These are phyloP conservation scores for Chymomyza costata DNA, from an alignment of 1,140 invertebrate genomes.

Conservation along the genomic window DNA sequence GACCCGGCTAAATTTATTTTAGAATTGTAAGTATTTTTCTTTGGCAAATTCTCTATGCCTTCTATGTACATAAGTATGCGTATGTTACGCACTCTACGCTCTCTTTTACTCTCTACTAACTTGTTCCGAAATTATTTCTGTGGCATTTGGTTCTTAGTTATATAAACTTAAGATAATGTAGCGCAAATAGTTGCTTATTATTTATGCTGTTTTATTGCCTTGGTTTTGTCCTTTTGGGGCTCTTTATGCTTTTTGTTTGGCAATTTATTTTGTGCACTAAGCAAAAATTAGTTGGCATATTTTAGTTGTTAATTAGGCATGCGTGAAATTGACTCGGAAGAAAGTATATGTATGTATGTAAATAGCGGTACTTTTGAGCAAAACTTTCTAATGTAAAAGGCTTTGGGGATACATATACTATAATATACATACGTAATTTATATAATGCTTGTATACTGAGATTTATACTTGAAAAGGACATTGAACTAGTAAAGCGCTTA, in stretches of 20 bases:
- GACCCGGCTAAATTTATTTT: constrained; percentile 61
- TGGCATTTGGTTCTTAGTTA: constrained; percentile 36
- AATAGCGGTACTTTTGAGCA: constrained; percentile 27
- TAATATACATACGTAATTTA: too few relatives aligned
- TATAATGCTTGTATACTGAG: too few relatives aligned
- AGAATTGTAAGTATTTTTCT: constrained; percentile 66
- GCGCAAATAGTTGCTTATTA: constrained; percentile 72
- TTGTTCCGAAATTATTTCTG: constrained; percentile 67
- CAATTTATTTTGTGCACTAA: constrained; percentile 53
- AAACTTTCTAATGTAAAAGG: constrained; percentile 6
- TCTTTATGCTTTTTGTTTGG: constrained; percentile 43
- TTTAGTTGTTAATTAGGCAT: constrained; percentile 65
- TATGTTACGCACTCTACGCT: too few relatives aligned
- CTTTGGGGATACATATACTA: too few relatives aligned
- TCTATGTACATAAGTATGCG: too few relatives aligned
- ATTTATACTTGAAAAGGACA: too few relatives aligned
- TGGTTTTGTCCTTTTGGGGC: background rate
- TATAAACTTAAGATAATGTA: constrained; percentile 71
- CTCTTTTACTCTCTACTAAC: too few relatives aligned
- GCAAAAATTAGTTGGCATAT: constrained; percentile 67
- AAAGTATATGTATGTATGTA: constrained; percentile 16
- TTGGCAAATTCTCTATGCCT: constrained; percentile 37
- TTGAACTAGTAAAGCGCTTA: too few relatives aligned
- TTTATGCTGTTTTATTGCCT: constrained; percentile 60
- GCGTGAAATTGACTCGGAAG: constrained; percentile 55